Base-by-base conservation (phyloP, 2,797 vertebrate genomes). In the Tapirus indicus region DNA sequence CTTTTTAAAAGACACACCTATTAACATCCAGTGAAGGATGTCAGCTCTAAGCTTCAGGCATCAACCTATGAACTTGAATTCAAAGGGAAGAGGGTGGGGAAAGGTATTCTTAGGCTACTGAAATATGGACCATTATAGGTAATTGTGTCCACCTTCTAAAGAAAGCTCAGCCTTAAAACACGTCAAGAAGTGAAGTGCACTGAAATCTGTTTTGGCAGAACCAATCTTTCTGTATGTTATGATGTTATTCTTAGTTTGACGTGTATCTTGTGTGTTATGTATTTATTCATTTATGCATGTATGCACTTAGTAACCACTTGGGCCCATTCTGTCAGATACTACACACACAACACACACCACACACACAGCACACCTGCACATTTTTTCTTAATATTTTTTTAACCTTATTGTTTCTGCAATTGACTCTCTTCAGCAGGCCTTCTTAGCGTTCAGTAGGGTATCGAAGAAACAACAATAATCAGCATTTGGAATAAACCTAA, bases 161-260 rank as follows among this genome's bases (percentile, higher is more conserved):
- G 80, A 72, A 84, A 85, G 32, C 52, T 88, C 20, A 72, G 14
- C 58, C 52, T 68, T 79, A 41, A 74, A 66, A 87, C 69, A 93
- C 44, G 41, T 5, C 1, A 12, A 89, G 32, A 97, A 89, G 35
- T 86, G 23, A 85, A 88, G 29, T 91, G 44, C 32, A 72, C 32
- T 82, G 54, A 80, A 83, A 58, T 80, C 54, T 54, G 6, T 94
- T 91, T 62, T 90, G 58, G 71, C 69, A 41, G 88, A 93, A 87
- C 35, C 38, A 27, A 6, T 88, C 72, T 91, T 79, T 95, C 32
- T 72, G 75, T 75, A 0, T 6, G 1, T 80, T 88, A 58, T 12
- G 32, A 74, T 89, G 25, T 68, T 77, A 35, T 82, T 92, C 49
- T 75, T 82, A 64, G 62, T 91, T 79, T 83, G 62, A 85, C 2